These are phyloP conservation scores for Lydus trimaculatus DNA, from an alignment of 2,888 invertebrate genomes.

Conservation along the genomic window DNA sequence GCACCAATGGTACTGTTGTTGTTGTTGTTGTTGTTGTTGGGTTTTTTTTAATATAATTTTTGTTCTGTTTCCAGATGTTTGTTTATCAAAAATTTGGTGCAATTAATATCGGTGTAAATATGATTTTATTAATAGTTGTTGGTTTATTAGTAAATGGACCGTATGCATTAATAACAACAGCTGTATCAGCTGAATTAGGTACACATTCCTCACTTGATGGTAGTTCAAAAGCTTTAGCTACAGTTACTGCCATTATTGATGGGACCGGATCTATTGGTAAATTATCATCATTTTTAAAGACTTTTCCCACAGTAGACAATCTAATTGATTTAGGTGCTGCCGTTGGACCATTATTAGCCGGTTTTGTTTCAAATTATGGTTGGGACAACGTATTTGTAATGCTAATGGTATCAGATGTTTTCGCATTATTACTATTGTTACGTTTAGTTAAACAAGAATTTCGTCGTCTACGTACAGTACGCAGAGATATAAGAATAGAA, in stretches of 20 bases:
- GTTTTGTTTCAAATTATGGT: conserved; percentile 74
- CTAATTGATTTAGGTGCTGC: conserved; percentile 78
- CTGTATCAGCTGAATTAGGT: conserved; percentile 94
- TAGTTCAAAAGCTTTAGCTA: conserved; percentile 89
- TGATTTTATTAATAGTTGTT: conserved; percentile 73
- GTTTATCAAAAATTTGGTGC: conserved; percentile 75
- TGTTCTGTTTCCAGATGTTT: conserved; percentile 70
- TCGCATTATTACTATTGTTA: conserved; percentile 75
- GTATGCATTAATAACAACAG: conserved; percentile 95
- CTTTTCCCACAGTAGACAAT: too few species aligned
- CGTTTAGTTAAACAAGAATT: conserved; percentile 65
- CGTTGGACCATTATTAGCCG: conserved; percentile 89
- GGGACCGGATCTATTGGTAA: conserved; percentile 90
- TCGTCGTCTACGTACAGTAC: conserved; percentile 37
- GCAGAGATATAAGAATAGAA: conserved; percentile 39
- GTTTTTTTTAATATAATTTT: conserved; percentile 37
- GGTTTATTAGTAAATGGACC: conserved; percentile 94
- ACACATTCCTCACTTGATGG: conserved; percentile 83
- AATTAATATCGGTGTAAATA: conserved; percentile 67
- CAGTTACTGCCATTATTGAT: conserved; percentile 97
- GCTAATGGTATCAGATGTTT: conserved; percentile 82
- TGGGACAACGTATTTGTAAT: conserved; percentile 92
- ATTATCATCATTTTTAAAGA: conserved; percentile 17
- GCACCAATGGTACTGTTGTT: conserved; percentile 76
- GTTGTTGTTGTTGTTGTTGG: too few species aligned